phyloP scores from a whole-genome alignment of 2,113 vertebrate species.

The Phoenicopterus ruber region DNA sequence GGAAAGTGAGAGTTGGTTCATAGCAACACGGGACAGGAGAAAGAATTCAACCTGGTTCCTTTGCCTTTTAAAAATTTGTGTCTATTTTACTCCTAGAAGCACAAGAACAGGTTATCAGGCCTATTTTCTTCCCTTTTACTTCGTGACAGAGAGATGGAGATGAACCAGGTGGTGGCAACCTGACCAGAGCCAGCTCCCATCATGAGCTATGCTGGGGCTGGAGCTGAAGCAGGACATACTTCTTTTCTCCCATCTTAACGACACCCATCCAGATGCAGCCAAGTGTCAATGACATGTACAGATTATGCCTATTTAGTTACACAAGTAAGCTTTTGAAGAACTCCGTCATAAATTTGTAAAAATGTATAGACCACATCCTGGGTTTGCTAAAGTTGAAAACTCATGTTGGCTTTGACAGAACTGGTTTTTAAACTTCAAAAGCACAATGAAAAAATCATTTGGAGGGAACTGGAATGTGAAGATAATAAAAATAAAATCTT shows the following conservation, averaged over 20 bases:
- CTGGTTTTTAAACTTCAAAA: not conserved
- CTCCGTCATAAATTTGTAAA: not conserved
- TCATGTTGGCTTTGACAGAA: not conserved
- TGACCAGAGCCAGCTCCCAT: not conserved
- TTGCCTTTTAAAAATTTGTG: not conserved
- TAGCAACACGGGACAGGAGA: not conserved
- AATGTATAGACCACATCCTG: not conserved
- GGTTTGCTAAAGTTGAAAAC: not conserved
- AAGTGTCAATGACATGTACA: not conserved
- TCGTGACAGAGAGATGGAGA: not conserved
- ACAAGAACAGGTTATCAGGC: not conserved
- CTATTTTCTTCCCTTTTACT: not conserved
- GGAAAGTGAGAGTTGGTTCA: not conserved
- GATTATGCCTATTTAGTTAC: not conserved
- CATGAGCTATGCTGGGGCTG: accelerated
- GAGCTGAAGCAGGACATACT: not conserved
- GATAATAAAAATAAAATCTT: not conserved
- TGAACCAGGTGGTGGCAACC: not conserved
- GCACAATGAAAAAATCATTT: not conserved
- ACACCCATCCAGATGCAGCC: accelerated
- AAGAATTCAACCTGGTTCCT: not conserved
- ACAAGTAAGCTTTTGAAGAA: not conserved
- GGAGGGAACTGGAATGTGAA: not conserved
- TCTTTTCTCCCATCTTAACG: not conserved
- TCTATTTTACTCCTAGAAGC: not conserved